Percentiles rank a stretch among this genome's conserved stretches.
phyloP scores from a whole-genome alignment of 1,140 invertebrate species.

The Elysia chlorotica region DNA sequence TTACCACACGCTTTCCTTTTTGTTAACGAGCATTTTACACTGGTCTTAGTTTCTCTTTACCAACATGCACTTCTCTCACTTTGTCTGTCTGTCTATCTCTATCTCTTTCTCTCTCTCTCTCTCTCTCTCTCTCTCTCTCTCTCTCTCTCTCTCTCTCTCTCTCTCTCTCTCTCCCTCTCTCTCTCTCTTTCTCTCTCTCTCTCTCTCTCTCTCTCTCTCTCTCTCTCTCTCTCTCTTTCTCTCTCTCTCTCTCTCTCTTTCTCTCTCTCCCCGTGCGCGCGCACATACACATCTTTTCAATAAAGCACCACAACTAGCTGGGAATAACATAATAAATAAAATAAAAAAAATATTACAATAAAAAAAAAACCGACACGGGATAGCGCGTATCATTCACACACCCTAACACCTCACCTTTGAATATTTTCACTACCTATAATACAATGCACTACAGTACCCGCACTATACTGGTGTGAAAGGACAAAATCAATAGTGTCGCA shows the following conservation, averaged over 20 bases:
- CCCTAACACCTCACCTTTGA: too few species aligned
- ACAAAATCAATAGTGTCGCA: too few species aligned
- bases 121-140: not conserved
- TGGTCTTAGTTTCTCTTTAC: too few species aligned
- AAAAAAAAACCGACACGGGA: too few species aligned
- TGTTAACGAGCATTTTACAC: too few species aligned
- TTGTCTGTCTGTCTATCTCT: too few species aligned
- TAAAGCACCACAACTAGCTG: not conserved
- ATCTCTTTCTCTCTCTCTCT: not conserved
- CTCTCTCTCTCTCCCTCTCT: not conserved
- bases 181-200: slow-evolving; percentile 11
- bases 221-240: slow-evolving; percentile 13
- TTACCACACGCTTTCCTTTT: too few species aligned
- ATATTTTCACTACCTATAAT: not conserved
- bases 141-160: not conserved
- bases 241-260: not conserved
- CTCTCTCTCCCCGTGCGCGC: not conserved
- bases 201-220: slow-evolving; percentile 6
- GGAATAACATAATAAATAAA: too few species aligned
- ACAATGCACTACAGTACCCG: not conserved
- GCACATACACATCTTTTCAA: not conserved
- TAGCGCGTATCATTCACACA: too few species aligned
- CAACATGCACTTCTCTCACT: too few species aligned
- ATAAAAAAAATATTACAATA: not conserved
- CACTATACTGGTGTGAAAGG: too few species aligned